Conservation (phyloP, 2,113 vertebrate species). For the Semnornis frantzii region DNA sequence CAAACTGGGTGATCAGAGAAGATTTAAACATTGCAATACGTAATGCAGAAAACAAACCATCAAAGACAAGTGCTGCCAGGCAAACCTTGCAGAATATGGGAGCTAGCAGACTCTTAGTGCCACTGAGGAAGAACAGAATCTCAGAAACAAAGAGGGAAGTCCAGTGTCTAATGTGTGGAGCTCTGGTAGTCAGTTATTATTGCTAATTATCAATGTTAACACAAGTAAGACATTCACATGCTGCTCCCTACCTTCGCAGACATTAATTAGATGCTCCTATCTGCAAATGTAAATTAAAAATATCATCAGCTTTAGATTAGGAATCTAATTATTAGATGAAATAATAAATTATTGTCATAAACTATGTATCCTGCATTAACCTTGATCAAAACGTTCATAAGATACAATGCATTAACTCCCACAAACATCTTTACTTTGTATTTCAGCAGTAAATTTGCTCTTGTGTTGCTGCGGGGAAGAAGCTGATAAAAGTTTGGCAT, state of each 20-base stretch:
- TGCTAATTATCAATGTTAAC: neutral
- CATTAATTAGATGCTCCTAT: neutral
- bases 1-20: neutral
- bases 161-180: neutral
- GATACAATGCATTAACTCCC: neutral
- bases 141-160: neutral
- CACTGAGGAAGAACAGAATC: neutral
- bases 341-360: neutral
- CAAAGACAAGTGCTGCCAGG: neutral
- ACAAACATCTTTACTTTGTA: neutral
- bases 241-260: neutral
- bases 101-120: neutral
- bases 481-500: neutral
- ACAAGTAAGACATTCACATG: neutral
- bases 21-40: neutral
- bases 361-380: neutral
- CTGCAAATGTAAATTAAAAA: neutral
- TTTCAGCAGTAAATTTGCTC: neutral
- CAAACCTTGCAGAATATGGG: neutral
- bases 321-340: neutral
- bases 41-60: neutral
- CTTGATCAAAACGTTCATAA: neutral
- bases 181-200: neutral
- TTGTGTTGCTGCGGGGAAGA: neutral
- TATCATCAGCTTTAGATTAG: neutral